Base-by-base conservation (phyloP, 2,113 vertebrate species). In the Epinephelus moara region DNA sequence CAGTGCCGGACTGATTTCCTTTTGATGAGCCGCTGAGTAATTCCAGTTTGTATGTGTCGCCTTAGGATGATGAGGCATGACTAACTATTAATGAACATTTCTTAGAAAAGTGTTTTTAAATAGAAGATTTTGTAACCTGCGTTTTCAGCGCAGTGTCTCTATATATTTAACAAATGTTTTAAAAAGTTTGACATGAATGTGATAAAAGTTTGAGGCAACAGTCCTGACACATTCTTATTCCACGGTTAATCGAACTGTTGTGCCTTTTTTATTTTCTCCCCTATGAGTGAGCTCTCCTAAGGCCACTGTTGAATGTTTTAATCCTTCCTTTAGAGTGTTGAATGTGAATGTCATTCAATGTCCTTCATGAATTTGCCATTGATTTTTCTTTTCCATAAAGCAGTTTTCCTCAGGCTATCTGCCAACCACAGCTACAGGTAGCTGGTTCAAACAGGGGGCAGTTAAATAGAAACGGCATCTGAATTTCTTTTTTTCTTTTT, bases 281-380 rank as follows among this genome's bases (percentile, higher is more conserved):
- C 17, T 19, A 8, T 55, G 70, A 68, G 47, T 7, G 13, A 63
- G 23, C 67, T 78, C 50, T 81, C 75, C 27, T 62, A 52, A 90
- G 81, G 81, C 79, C 81, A 64, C 83, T 49, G 60, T 55, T 82
- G 78, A 87, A 85, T 86, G 72, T 85, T 91, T 90, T 87, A 91
- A 87, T 90, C 85, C 87, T 86, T 78, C 70, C 84, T 90, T 91
- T 60, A 70, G 45, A 85, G 85, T 82, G 80, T 77, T 89, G 81
- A 88, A 92, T 89, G 82, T 86, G 82, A 91, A 91, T 89, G 84
- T 88, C 89, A 88, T 89, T 90, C 85, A 88, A 85, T 81, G 87
- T 88, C 85, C 90, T 90, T 92, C 86, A 89, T 91, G 89, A 90
- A 92, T 93, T 88, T 84, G 40, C 5, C 81, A 92, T 94, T 91